Evolutionary conservation across 2,797 vertebrate species (phyloP), one percentile per base, ranked within the genome.

Genomic region (Eulemur coronatus): DNA sequence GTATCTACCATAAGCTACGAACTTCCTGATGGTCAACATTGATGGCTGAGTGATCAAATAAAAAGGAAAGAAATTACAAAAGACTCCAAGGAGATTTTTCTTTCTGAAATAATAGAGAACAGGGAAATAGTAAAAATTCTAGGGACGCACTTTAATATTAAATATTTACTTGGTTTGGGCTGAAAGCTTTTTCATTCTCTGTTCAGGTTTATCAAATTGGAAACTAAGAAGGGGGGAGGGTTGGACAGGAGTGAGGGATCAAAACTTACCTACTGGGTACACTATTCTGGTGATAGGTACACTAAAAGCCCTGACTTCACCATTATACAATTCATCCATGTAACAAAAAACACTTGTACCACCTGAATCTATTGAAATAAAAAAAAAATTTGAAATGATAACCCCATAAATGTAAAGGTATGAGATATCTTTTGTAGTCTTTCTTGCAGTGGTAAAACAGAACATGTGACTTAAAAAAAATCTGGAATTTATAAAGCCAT

Each of bases 391-490:
- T 92, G 67, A 92, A 88, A 79, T 7, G 13, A 20, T n/a, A 69
- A 59, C 22, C 28, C 30, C 38, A 59, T 76, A 94, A 88, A 35
- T 81, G 3, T 79, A n/a, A 78, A 90, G 67, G 17, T 72, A 65
- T 35, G 52, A 69, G 13, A 7, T 81, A 67, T 65, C 50, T 93
- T 93, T 89, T 91, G 43, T 91, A 73, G 15, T 33, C n/a, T 85
- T 97, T 94, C 46, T 91, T 88, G n/a, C 22, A 20, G 30, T 63
- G 24, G 50, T 84, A 95, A 88, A 94, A 91, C n/a, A 80, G 92
- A 93, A 61, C 73, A 84, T 92, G 26, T 78, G 57, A 80, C 48
- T 79, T 67, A 18, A 50, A 59, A 89, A 75, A 91, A 88, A 76
- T 43, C n/a, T 91, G 81, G 73, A 30, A 28, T 85, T 91, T 93